A percentile compares a stretch with the other conserved stretches of the same genome.
Conservation (phyloP, 2,113 vertebrate genomes). For the Periophthalmus modestus region DNA sequence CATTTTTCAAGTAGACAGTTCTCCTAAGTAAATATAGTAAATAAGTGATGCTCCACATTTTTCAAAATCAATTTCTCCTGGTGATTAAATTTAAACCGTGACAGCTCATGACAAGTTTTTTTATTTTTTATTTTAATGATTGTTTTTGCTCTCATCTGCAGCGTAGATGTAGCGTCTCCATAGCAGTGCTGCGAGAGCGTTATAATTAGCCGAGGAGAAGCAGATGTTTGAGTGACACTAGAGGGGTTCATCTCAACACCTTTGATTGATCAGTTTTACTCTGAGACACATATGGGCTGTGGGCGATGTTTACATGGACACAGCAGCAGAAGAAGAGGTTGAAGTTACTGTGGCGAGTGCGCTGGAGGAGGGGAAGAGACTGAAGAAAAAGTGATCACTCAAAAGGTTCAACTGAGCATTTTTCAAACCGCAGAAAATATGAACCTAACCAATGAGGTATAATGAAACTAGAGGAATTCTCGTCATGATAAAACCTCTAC, state of each 20-base stretch:
- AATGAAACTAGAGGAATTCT: too few species aligned
- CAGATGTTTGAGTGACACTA: slow-evolving; percentile 66
- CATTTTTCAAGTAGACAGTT: too few species aligned
- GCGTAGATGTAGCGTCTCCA: slow-evolving; percentile 40
- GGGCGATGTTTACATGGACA: slow-evolving; percentile 68
- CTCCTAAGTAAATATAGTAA: too few species aligned
- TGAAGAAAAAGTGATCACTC: slow-evolving; percentile 50
- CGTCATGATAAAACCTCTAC: too few species aligned
- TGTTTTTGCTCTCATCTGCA: slow-evolving; percentile 19
- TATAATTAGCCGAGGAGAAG: slow-evolving; percentile 68
- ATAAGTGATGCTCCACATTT: neutral
- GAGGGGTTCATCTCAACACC: slow-evolving; percentile 54
- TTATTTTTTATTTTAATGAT: neutral
- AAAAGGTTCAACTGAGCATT: slow-evolving; percentile 53
- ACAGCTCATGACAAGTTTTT: slow-evolving; percentile 43
- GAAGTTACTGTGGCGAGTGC: slow-evolving; percentile 41
- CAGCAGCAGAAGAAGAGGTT: slow-evolving; percentile 9
- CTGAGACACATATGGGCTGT: slow-evolving; percentile 57
- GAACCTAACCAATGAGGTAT: too few species aligned
- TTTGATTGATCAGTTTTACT: slow-evolving; percentile 66
- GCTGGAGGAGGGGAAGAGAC: slow-evolving; percentile 16
- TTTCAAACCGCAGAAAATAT: neutral
- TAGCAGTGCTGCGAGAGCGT: slow-evolving; percentile 51
- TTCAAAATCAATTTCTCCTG: slow-evolving; percentile 37
- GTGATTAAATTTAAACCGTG: slow-evolving; percentile 31